Evolutionary conservation across 2,113 vertebrate species (phyloP).

Genomic region (Falco punctatus): DNA sequence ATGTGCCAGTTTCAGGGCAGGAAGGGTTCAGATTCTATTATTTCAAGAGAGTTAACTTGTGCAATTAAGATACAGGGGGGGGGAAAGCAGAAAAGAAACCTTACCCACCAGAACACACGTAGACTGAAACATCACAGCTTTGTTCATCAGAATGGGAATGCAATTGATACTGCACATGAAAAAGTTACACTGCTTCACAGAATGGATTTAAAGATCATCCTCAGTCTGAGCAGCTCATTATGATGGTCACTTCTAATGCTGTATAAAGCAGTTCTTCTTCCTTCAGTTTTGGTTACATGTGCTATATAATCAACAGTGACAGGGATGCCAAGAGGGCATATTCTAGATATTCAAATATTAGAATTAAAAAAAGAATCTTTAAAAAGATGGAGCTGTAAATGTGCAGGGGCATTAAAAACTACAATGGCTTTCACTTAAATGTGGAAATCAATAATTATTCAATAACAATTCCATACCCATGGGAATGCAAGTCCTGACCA

Average conservation of each 20-base stretch:
- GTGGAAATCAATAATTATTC: not conserved
- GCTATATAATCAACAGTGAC: not conserved
- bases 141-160: not conserved
- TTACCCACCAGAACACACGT: not conserved
- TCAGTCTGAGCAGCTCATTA: not conserved
- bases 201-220: not conserved
- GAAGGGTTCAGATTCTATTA: not conserved
- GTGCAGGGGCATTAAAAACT: not conserved
- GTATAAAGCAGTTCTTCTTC: not conserved
- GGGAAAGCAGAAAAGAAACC: not conserved
- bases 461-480: not conserved
- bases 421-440: not conserved
- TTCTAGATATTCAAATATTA: not conserved
- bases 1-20: not conserved
- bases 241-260: not conserved
- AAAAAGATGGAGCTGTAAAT: not conserved
- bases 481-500: not conserved
- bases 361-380: not conserved
- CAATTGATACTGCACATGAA: not conserved
- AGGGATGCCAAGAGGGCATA: not conserved
- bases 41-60: not conserved
- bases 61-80: not conserved
- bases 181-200: not conserved
- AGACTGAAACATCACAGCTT: not conserved
- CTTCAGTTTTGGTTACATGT: not conserved